Base-by-base conservation (phyloP, 2,113 vertebrate genomes). In the Oreamnos americanus region DNA sequence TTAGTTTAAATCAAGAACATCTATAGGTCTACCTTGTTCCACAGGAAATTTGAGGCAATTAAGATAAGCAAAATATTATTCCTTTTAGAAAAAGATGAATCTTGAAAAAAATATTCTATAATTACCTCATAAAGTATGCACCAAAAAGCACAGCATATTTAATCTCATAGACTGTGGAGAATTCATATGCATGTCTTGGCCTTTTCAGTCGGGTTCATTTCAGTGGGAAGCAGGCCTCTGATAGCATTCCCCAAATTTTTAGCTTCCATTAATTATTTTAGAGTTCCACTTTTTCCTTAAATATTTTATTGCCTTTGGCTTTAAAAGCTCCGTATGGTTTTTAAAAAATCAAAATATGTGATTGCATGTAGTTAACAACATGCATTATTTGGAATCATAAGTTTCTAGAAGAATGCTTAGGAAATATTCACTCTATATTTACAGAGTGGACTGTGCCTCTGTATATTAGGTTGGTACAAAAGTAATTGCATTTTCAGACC, bases 261-360 rank as follows among this genome's bases (percentile, higher is more conserved):
- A 95, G 45, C 25, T 95, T 97, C 57, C 87, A 23, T 94, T 92
- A 95, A 71, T 96, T 71, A 91, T 83, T 96, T 93, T 76, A 90
- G 11, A 21, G 95, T 97, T 96, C 88, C 74, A 36, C 9, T 90
- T 90, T 71, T 92, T 94, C 87, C 57, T 96, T 64, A 94, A 87
- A 79, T 97, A 90, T 47, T 85, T 81, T 96, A 58, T 94, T 95
- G 45, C 57, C 58, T 95, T 97, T 97, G 45, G 7, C 64, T 97
- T 96, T 92, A 21, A 97, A 85, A 93, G 74, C 39, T 86, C 21
- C 28, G 49, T 89, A 78, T 93, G 33, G 30, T 96, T 71, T 39
- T 94, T 30, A 67, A 96, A 96, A 96, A 97, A 43, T 88, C 78
- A 60, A 95, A 81, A 86, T 91, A 12, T 95, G 67, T 12, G 90